Conservation (phyloP, 2,113 vertebrate species). For the Meriones unguiculatus region DNA sequence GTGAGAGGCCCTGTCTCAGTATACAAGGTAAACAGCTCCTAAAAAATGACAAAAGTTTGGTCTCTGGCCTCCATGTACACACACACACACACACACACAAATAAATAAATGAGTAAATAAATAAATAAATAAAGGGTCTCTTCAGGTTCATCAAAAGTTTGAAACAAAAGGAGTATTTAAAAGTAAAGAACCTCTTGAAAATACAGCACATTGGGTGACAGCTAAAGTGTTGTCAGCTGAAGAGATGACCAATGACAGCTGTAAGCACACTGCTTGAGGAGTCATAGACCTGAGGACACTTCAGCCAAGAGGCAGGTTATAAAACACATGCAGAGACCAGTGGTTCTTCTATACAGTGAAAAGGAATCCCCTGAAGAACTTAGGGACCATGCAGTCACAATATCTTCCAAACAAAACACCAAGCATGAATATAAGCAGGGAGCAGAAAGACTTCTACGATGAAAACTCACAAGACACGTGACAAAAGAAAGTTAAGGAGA, state of each 20-base stretch:
- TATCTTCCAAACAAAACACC: neutral
- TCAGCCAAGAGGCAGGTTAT: neutral
- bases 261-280: neutral
- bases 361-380: neutral
- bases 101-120: no score
- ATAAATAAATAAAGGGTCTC: neutral
- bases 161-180: neutral
- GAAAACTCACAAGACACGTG: neutral
- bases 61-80: neutral
- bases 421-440: neutral
- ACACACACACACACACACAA: neutral
- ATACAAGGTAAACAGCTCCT: neutral
- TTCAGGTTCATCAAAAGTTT: neutral
- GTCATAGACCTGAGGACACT: neutral
- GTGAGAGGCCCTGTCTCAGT: neutral
- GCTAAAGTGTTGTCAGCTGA: neutral
- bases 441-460: neutral
- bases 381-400: neutral
- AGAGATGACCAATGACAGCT: neutral
- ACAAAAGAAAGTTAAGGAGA: neutral
- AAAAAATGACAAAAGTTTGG: neutral
- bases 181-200: neutral
- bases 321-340: neutral
- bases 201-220: neutral
- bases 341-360: neutral